Evolutionary conservation across 2,113 vertebrate species (phyloP), one percentile per base, ranked within the genome.

Genomic region (Pomatostomus ruficeps): DNA sequence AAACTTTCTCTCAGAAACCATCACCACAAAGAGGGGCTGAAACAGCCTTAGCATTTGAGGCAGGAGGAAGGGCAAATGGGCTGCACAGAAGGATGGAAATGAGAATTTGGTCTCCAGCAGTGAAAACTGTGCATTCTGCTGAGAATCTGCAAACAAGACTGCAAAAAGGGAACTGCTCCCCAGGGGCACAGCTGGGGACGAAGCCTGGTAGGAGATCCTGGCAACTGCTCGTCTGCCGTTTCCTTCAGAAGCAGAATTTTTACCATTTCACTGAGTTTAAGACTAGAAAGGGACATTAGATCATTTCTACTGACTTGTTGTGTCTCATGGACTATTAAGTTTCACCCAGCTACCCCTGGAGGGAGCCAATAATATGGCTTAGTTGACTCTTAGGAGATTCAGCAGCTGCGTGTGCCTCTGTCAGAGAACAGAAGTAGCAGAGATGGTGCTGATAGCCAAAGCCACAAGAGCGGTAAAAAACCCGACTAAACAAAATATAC

Each of bases 231-330:
- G 57, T 91, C 88, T 94, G 67, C 89, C 23, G 12, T 91, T 85
- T 85, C 78, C 72, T 86, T 90, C 68, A 84, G 68, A 94, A 88
- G 59, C 40, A 71, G 59, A 70, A 85, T 88, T 96, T 97, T 95
- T 76, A 78, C 68, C 94, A 75, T 91, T 94, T 94, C 95, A 94
- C 59, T 93, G 85, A 76, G 55, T 95, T 97, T 95, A 95, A 92
- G 93, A 62, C 86, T 89, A 84, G 77, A 84, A 86, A 84, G 91
- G 91, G 92, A 96, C 68, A 95, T 97, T 81, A 94, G 85, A 95
- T 95, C 43, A 95, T 74, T 96, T 92, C 83, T 91, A 85, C 83
- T 93, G 95, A 96, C 91, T 96, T 96, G 71, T n/a, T 91, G 70
- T 77, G 78, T 92, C 89, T 93, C 92, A 95, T 28, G 83, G 92